Base-by-base conservation (phyloP, 1,140 invertebrate genomes). In the Atta colombica region DNA sequence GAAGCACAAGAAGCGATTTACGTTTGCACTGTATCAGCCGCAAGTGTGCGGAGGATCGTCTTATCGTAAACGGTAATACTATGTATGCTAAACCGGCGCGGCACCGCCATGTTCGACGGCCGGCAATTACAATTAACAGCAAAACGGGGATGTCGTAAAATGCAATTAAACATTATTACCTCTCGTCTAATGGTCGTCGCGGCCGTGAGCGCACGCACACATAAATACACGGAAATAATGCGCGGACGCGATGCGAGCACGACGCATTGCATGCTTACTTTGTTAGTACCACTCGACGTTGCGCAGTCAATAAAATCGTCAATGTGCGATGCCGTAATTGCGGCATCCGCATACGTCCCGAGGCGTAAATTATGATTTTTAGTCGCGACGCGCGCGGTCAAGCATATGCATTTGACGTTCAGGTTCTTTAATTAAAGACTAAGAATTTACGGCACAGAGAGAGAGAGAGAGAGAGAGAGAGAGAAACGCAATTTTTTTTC, bases 121-220 rank as follows among this genome's bases (percentile, higher is more conserved):
- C 91, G 91, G 92, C 93, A 94, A 94, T 94, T 94, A 94, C 92
- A 95, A 95, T 95, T 94, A 94, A 92, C 90, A 90, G 90, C 89
- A 93, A 94, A 94, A 93, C 90, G 88, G 89, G 92, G 90, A 94
- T 93, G 94, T 94, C 94, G 94, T 95, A 95, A 95, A 95, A 94
- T 93, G 92, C 94, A 95, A 94, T 95, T 95, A 94, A 95, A 95
- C 94, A 94, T 94, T 94, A 95, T 94, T 95, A 94, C 93, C 92
- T 93, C 92, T 87, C 89, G 92, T 87, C 86, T 90, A 90, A 93
- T 92, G 93, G 89, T 91, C 90, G 90, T 55, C 87, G 88, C 88
- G 88, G 88, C 91, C 92, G 77, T 92, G 89, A 90, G 82, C 89
- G 90, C 86, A 77, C 49, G 61, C 84, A 68, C 85, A 28, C 39